phyloP scores from a whole-genome alignment of 2,797 vertebrate species.

The Chiroxiphia lanceolata region DNA sequence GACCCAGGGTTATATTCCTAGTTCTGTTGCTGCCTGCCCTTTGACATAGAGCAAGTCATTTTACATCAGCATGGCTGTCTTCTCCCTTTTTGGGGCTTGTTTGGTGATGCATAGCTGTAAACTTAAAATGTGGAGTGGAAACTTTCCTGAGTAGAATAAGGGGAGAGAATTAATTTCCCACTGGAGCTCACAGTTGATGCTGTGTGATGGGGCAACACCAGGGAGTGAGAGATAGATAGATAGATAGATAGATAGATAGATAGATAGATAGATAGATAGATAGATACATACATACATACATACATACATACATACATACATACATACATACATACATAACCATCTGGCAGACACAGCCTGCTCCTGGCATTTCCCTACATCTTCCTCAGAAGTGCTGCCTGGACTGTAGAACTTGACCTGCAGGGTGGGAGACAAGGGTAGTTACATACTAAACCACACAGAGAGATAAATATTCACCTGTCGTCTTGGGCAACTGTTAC shows the following conservation, averaged over 20 bases:
- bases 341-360: neutral
- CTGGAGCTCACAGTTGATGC: neutral
- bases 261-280: neutral
- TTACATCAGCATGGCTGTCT: neutral
- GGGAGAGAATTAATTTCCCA: neutral
- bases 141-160: neutral
- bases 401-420: neutral
- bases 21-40: neutral
- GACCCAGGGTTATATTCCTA: neutral
- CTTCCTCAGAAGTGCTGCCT: neutral
- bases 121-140: neutral
- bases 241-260: neutral
- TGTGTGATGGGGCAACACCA: neutral
- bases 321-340: neutral
- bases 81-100: neutral
- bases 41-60: neutral
- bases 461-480: neutral
- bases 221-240: neutral
- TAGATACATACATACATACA: neutral
- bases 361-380: neutral
- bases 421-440: neutral
- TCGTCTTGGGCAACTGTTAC: neutral
- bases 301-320: neutral
- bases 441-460: neutral
- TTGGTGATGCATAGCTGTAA: neutral